phyloP scores from a whole-genome alignment of 2,113 vertebrate species.

The Nycticorax nycticorax region DNA sequence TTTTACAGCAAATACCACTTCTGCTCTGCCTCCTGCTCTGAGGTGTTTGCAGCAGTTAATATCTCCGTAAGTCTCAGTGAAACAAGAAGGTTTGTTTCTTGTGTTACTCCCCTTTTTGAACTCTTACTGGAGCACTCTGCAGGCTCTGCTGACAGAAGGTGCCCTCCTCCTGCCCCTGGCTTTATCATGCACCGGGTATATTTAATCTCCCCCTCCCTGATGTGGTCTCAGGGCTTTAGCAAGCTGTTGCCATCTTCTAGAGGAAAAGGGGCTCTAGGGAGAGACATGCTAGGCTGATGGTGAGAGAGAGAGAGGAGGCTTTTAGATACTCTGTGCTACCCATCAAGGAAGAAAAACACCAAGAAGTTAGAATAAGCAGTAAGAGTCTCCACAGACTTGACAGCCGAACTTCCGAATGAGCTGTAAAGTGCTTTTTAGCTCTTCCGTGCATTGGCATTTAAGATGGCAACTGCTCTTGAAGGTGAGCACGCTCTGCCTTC shows the following conservation, averaged over 20 bases:
- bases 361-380: background rate
- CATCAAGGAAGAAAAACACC: background rate
- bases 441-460: accelerated
- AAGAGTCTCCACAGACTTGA: background rate
- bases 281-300: background rate
- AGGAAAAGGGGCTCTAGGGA: background rate
- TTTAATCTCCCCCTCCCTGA: background rate
- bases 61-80: background rate
- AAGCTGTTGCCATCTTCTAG: background rate
- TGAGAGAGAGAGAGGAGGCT: background rate
- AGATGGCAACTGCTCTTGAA: background rate
- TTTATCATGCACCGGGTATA: background rate
- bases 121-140: background rate
- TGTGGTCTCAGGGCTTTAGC: background rate
- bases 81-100: background rate
- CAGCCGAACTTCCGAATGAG: background rate
- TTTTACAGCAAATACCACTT: background rate
- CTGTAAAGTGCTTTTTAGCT: conserved; percentile 6
- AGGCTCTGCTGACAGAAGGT: background rate
- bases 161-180: background rate
- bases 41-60: background rate
- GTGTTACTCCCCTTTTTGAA: background rate
- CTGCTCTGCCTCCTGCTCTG: background rate
- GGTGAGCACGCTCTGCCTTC: background rate
- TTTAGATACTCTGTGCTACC: background rate